A percentile compares a stretch with the other conserved stretches of the same genome.
Evolutionary conservation across 2,113 vertebrate species (phyloP).

Genomic region (Erpornis zantholeuca): DNA sequence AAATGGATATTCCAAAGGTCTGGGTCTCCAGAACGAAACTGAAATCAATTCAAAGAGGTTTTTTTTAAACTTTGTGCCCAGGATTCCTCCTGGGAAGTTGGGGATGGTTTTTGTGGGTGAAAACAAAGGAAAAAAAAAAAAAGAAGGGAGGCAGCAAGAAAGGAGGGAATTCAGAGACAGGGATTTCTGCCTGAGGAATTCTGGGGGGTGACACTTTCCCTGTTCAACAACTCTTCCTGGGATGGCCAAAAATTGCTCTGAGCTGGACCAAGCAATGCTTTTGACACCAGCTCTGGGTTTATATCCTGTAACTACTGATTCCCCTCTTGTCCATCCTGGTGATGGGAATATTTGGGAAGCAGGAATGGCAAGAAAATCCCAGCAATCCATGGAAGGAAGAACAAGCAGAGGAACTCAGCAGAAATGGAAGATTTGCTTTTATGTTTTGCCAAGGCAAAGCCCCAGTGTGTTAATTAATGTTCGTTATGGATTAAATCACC

Average conservation of each 20-base stretch:
- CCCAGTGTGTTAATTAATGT: background rate
- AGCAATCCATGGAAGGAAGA: background rate
- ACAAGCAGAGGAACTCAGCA: background rate
- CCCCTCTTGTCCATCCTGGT: background rate
- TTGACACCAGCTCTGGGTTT: background rate
- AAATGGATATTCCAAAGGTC: background rate
- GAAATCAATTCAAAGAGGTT: background rate
- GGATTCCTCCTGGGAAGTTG: background rate
- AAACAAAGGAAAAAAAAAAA: background rate
- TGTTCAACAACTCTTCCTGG: background rate
- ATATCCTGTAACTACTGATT: background rate
- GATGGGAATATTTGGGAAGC: background rate
- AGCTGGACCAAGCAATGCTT: background rate
- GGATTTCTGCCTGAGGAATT: background rate
- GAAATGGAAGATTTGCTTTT: background rate
- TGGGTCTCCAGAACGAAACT: background rate
- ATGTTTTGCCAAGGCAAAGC: background rate
- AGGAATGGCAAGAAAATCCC: background rate
- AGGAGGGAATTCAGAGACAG: background rate
- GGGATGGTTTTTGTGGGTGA: slow-evolving; percentile 3
- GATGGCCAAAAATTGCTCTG: background rate
- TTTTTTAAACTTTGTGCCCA: background rate
- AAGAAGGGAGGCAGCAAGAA: background rate
- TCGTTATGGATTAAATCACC: background rate
- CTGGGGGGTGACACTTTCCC: background rate